Percentiles rank a stretch among this genome's conserved stretches.
Evolutionary conservation across 2,113 vertebrate species (phyloP).

Genomic region (Perognathus longimembris): DNA sequence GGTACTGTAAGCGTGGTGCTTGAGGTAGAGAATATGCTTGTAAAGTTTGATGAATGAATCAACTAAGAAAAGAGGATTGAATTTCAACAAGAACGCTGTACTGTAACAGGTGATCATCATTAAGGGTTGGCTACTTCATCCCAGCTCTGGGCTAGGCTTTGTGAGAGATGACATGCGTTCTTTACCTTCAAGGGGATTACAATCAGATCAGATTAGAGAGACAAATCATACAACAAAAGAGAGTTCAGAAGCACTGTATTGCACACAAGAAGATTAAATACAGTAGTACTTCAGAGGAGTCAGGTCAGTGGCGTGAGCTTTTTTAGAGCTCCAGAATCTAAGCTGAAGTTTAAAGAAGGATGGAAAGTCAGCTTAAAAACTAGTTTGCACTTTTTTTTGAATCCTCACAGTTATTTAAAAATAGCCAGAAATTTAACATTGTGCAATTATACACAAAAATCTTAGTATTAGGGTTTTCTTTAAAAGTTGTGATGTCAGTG

Average conservation of each 20-base stretch:
- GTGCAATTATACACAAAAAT: constrained; percentile 18
- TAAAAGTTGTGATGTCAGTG: background rate
- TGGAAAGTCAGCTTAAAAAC: constrained; percentile 19
- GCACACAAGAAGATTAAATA: constrained; percentile 2
- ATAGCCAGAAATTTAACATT: constrained; percentile 30
- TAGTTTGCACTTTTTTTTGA: constrained; percentile 37
- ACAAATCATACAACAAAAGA: background rate
- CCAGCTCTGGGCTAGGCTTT: background rate
- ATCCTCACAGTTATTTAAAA: constrained; percentile 12
- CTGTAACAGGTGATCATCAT: constrained; percentile 25
- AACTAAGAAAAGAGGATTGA: background rate
- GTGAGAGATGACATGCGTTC: background rate
- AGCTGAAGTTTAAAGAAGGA: background rate
- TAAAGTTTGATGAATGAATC: constrained; percentile 32
- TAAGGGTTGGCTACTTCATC: background rate
- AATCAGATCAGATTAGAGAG: constrained; percentile 18
- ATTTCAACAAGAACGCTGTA: background rate
- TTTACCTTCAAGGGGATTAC: background rate
- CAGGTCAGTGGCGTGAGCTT: constrained; percentile 3
- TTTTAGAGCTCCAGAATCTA: constrained; percentile 17
- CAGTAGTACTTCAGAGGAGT: constrained; percentile 23
- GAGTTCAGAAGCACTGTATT: background rate
- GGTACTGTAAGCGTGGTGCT: background rate
- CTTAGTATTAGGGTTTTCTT: background rate
- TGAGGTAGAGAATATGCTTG: background rate